phyloP scores from a whole-genome alignment of 2,797 vertebrate genomes.

The Knipowitschia caucasica region DNA sequence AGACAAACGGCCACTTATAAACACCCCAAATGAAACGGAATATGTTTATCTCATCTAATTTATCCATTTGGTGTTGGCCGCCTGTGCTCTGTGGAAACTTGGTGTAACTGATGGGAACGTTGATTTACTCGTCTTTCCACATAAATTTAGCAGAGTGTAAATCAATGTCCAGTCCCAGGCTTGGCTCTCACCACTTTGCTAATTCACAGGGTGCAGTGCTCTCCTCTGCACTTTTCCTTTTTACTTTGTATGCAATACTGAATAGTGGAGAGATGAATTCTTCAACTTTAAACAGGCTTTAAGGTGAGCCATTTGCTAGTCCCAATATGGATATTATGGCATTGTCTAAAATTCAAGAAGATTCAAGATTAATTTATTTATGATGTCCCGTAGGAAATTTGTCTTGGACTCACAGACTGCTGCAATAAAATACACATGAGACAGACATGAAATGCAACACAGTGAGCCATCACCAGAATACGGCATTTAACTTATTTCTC shows the following conservation, averaged over 20 bases:
- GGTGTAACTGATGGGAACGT: slow-evolving; percentile 1
- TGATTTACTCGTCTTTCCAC: slow-evolving; percentile 7
- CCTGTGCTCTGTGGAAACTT: background rate
- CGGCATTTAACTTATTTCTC: too few species aligned
- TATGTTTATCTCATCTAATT: background rate
- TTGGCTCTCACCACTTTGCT: slow-evolving; percentile 4
- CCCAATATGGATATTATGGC: too few species aligned
- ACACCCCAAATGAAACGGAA: background rate
- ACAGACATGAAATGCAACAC: too few species aligned
- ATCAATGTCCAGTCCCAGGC: background rate
- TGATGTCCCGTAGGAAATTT: too few species aligned
- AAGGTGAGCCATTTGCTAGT: too few species aligned
- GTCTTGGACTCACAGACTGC: too few species aligned
- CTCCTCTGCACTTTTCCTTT: background rate
- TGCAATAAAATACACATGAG: too few species aligned
- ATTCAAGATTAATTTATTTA: too few species aligned
- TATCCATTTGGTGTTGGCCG: background rate
- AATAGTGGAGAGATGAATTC: too few species aligned
- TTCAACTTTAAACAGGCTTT: background rate
- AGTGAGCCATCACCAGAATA: too few species aligned
- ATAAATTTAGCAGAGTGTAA: slow-evolving; percentile 5
- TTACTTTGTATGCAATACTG: background rate
- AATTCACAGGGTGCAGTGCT: background rate
- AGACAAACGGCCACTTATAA: background rate
- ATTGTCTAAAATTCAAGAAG: too few species aligned